Percentiles rank a stretch among this genome's conserved stretches.
These are phyloP conservation scores for Eugnorisma glareosa DNA, from an alignment of 2,888 invertebrate species.

Conservation along the genomic window DNA sequence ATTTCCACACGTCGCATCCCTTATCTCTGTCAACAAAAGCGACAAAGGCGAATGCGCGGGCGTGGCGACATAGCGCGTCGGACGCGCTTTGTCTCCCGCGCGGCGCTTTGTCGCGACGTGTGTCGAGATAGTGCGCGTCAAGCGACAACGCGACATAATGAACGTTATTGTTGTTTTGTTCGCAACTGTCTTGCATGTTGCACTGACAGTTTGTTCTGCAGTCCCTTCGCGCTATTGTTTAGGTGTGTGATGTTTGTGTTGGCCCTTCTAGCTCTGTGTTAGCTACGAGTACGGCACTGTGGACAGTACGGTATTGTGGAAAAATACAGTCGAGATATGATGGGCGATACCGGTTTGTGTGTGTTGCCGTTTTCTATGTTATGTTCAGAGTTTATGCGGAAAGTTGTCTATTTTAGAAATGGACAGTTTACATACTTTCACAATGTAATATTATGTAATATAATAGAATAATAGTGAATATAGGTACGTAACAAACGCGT, in stretches of 20 bases:
- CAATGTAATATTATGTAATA: not conserved
- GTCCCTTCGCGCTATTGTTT: conserved; percentile 45
- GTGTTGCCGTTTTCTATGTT: conserved; percentile 3
- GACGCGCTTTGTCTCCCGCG: conserved; percentile 72
- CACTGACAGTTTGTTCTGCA: conserved; percentile 64
- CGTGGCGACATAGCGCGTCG: conserved; percentile 49
- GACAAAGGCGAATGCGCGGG: conserved; percentile 43
- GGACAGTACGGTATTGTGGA: conserved; percentile 37
- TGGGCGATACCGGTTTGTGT: conserved; percentile 5
- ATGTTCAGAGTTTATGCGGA: not conserved
- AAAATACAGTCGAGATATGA: conserved; percentile 31
- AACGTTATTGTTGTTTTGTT: conserved; percentile 68
- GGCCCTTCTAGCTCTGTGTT: conserved; percentile 10
- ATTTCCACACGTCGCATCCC: conserved; percentile 68
- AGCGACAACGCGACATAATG: conserved; percentile 69
- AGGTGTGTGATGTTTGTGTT: conserved; percentile 23
- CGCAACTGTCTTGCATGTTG: conserved; percentile 64
- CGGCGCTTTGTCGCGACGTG: conserved; percentile 62
- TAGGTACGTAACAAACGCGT: not conserved
- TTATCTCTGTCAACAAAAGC: conserved; percentile 69
- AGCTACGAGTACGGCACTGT: not conserved
- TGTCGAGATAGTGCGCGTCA: conserved; percentile 74
- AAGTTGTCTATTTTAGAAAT: not conserved
- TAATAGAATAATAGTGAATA: not conserved
- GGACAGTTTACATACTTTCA: not conserved